Base-by-base conservation (phyloP, 2,888 invertebrate species). In the Seladonia tumulorum region DNA sequence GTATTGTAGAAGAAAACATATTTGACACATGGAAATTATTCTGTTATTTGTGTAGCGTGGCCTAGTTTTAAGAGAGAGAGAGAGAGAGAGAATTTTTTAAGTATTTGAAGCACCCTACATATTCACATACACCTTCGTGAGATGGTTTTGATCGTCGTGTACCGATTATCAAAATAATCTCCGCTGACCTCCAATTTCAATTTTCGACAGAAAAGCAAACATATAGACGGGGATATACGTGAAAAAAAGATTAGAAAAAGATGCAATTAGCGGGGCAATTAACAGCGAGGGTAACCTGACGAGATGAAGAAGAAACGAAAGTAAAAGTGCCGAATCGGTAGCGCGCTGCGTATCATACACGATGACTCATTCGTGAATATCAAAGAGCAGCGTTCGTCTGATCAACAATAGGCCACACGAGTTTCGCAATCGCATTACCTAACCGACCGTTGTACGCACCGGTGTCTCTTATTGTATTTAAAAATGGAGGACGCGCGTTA, bases 391-490 rank as follows among this genome's bases (percentile, higher is more conserved):
- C 29, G 85, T 45, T 75, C 71, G 73, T 60, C 47, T 42, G 25
- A 35, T 73, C 73, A 57, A 70, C 73, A 60, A 76, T 76, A 49
- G 49, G 47, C 68, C 72, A 42, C 42, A 49, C 80, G 60, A 70
- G 75, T 83, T 83, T 83, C 82, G 81, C 81, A 81, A 76, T 60
- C 60, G 68, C 60, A n/a, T 81, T 76, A 66, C 73, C 68, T 70
- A 89, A 89, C 76, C 68, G 39, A 35, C 72, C 76, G 66, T 29
- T 75, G 77, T 71, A 68, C 72, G 81, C 42, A 68, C 77, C 79
- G 82, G 71, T 75, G 74, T 78, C 45, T 77, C 66, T 82, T 75
- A 82, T 85, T 86, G 85, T 79, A 86, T 86, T 78, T 70, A 70
- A 78, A 78, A 78, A 78, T 78, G 77, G 84, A 81, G 83, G 76